Conservation (phyloP, 2,888 invertebrate species). For the Amiota mariae region DNA sequence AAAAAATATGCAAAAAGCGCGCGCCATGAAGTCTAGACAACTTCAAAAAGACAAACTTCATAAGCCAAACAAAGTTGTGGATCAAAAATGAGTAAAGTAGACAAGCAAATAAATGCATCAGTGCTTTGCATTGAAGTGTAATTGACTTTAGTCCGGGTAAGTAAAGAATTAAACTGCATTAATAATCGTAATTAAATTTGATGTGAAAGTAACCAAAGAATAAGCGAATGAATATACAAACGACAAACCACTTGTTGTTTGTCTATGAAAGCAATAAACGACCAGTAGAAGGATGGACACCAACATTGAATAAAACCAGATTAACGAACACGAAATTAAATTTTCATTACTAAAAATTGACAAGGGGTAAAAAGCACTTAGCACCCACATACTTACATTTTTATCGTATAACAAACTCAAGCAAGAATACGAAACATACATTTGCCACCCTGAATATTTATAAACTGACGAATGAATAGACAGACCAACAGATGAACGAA, state of each 20-base stretch:
- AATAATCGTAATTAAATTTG: no score
- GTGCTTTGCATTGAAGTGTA: no score
- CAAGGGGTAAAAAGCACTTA: background rate
- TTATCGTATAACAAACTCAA: background rate
- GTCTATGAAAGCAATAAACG: background rate
- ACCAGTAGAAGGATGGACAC: background rate
- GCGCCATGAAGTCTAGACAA: conserved; percentile 24
- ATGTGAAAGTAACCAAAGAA: conserved; percentile 35
- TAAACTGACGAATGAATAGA: conserved; percentile 1
- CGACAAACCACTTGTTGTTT: conserved; percentile 25
- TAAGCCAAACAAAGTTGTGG: conserved; percentile 33
- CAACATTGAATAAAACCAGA: conserved; percentile 7
- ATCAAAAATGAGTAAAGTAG: conserved; percentile 14
- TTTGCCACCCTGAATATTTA: background rate
- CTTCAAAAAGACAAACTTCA: background rate
- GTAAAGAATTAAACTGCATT: no score
- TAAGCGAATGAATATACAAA: background rate
- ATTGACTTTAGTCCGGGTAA: no score
- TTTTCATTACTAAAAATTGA: conserved; percentile 17
- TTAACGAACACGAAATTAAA: conserved; percentile 27
- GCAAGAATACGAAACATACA: conserved; percentile 11
- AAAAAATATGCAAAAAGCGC: no score
- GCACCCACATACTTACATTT: conserved; percentile 10
- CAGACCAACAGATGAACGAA: background rate
- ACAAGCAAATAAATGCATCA: no score